Evolutionary conservation across 92 coral and sea anemone genomes (phyloP).

Genomic region (Porites rus): DNA sequence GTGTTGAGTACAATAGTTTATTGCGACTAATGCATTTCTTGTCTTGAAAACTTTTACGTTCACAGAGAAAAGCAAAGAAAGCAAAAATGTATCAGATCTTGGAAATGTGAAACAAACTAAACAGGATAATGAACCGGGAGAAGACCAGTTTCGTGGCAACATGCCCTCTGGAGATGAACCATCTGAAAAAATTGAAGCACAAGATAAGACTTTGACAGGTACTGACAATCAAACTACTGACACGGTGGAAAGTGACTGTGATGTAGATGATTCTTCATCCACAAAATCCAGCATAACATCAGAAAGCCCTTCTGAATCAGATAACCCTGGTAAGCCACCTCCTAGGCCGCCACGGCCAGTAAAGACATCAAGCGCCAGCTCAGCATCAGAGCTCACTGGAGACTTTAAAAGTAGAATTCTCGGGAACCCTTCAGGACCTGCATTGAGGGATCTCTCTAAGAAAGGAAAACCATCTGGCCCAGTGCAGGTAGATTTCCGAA

Average conservation of each 20-base stretch:
- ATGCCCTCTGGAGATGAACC: not conserved
- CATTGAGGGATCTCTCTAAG: constrained; percentile 37
- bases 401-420: constrained; percentile 43
- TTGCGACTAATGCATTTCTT: not conserved
- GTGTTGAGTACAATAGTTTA: no score
- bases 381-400: constrained; percentile 26
- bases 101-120: not conserved
- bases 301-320: constrained; percentile 46
- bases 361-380: not conserved
- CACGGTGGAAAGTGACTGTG: constrained; percentile 35
- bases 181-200: constrained; percentile 32
- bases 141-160: not conserved
- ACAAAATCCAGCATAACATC: constrained; percentile 46
- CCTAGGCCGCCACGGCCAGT: constrained; percentile 32
- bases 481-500: constrained; percentile 81
- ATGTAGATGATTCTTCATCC: constrained; percentile 48
- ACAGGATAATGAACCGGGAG: constrained; percentile 2
- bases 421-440: constrained; percentile 24
- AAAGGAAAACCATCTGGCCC: constrained; percentile 38
- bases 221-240: constrained; percentile 23
- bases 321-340: constrained; percentile 22
- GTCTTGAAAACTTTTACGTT: not conserved
- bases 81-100: constrained; percentile 2
- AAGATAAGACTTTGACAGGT: not conserved
- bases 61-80: constrained; percentile 32